These are phyloP conservation scores for Halichoeres trimaculatus DNA, from an alignment of 2,113 vertebrate genomes.

Conservation along the genomic window DNA sequence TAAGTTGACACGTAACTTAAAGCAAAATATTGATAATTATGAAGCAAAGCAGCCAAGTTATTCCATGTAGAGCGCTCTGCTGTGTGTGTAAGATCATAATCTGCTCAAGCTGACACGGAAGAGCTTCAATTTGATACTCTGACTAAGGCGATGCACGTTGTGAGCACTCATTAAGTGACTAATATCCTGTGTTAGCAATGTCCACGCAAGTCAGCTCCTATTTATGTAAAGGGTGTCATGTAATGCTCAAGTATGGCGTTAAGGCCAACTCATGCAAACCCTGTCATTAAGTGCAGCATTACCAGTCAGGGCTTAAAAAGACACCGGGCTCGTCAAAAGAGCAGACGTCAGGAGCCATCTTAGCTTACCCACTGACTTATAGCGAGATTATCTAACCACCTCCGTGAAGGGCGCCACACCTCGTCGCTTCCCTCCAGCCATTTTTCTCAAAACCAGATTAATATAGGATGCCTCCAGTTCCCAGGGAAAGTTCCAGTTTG, in stretches of 20 bases:
- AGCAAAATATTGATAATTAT: constrained; percentile 48
- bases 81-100: constrained; percentile 38
- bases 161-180: constrained; percentile 23
- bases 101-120: constrained; percentile 29
- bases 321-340: constrained; percentile 49
- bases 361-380: constrained; percentile 52
- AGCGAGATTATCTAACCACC: constrained; percentile 61
- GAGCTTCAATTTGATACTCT: constrained; percentile 31
- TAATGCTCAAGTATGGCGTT: constrained; percentile 38
- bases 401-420: constrained; percentile 63
- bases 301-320: constrained; percentile 39
- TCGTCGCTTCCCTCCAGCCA: constrained; percentile 49
- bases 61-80: constrained; percentile 19
- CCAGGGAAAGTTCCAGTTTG: constrained; percentile 50
- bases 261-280: constrained; percentile 48
- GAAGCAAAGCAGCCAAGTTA: constrained; percentile 45
- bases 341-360: constrained; percentile 61
- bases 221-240: constrained; percentile 48
- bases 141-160: constrained; percentile 8
- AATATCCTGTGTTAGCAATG: constrained; percentile 25
- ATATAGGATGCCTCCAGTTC: constrained; percentile 42
- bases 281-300: constrained; percentile 49
- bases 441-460: constrained; percentile 45
- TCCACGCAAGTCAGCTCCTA: constrained; percentile 27
- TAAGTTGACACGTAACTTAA: constrained; percentile 58